phyloP scores from a whole-genome alignment of 2,113 vertebrate species.

The Hemicordylus capensis region DNA sequence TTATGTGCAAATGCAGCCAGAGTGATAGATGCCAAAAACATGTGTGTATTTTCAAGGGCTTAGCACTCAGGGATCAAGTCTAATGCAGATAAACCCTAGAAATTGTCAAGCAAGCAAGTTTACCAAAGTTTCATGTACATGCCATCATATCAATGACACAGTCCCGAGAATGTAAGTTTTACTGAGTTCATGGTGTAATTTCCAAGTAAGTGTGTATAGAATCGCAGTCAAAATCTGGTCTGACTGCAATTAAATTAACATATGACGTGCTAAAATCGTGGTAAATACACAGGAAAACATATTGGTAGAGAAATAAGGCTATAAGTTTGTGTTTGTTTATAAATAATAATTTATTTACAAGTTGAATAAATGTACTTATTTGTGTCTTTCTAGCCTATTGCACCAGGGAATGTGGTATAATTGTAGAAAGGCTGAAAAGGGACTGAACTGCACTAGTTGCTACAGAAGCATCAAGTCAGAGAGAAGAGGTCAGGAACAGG shows the following conservation, averaged over 20 bases:
- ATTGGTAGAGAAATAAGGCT: not conserved
- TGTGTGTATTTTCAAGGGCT: not conserved
- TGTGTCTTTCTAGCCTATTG: rapidly evolving
- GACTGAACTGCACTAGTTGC: slow-evolving; percentile 28
- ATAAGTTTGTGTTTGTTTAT: too few species aligned
- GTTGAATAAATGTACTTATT: slow-evolving; percentile 9
- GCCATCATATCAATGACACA: not conserved
- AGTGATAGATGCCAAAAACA: slow-evolving; percentile 13
- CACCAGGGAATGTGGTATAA: slow-evolving; percentile 12
- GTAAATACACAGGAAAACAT: not conserved
- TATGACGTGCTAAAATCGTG: not conserved
- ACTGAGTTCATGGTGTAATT: not conserved
- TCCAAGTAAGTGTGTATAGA: not conserved
- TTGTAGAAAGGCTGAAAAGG: slow-evolving; percentile 20
- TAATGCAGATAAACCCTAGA: too few species aligned
- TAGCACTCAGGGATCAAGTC: too few species aligned
- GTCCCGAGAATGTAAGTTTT: not conserved
- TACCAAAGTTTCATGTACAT: not conserved
- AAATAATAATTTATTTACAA: too few species aligned
- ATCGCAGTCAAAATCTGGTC: not conserved
- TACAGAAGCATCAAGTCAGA: not conserved
- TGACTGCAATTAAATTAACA: not conserved
- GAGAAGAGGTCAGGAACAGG: not conserved
- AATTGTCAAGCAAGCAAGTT: not conserved
- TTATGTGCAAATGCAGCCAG: too few species aligned